Evolutionary conservation across 2,888 invertebrate species (phyloP).

Genomic region (Zygogramma bicolorata): DNA sequence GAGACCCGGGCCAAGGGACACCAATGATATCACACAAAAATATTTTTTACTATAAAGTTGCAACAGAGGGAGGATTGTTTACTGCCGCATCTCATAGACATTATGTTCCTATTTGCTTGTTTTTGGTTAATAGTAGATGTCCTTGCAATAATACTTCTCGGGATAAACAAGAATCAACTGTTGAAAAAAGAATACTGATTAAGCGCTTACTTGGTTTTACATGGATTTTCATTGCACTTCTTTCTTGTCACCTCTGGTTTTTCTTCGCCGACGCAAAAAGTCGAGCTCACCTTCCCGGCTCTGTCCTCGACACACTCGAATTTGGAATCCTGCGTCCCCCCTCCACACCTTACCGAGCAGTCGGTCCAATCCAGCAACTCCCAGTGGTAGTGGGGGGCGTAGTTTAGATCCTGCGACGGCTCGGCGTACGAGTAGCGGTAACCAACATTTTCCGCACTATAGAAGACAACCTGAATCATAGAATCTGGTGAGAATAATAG

Average conservation of each 20-base stretch:
- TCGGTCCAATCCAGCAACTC: conserved; percentile 73
- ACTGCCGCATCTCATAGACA: too few species aligned
- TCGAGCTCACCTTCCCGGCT: conserved; percentile 73
- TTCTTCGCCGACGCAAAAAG: conserved; percentile 66
- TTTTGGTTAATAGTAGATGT: too few species aligned
- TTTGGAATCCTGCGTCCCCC: conserved; percentile 70
- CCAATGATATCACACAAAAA: too few species aligned
- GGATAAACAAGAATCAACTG: too few species aligned
- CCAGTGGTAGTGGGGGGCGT: conserved; percentile 74
- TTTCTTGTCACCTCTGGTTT: conserved; percentile 65
- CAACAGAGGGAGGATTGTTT: too few species aligned
- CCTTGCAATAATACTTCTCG: too few species aligned
- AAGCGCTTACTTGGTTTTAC: conserved; percentile 66
- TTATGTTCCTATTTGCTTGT: too few species aligned
- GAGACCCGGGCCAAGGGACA: too few species aligned
- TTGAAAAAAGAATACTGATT: too few species aligned
- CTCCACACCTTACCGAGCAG: conserved; percentile 75
- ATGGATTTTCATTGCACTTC: conserved; percentile 68
- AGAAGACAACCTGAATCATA: conserved; percentile 60
- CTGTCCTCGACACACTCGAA: conserved; percentile 73
- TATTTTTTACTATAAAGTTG: too few species aligned
- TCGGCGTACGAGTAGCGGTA: conserved; percentile 73
- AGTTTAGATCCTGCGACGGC: conserved; percentile 68
- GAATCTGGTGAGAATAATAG: too few species aligned
- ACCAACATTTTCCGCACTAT: conserved; percentile 70